A percentile compares a stretch with the other conserved stretches of the same genome.
phyloP scores from a whole-genome alignment of 2,113 vertebrate genomes.

The Thalassarche chlororhynchos region DNA sequence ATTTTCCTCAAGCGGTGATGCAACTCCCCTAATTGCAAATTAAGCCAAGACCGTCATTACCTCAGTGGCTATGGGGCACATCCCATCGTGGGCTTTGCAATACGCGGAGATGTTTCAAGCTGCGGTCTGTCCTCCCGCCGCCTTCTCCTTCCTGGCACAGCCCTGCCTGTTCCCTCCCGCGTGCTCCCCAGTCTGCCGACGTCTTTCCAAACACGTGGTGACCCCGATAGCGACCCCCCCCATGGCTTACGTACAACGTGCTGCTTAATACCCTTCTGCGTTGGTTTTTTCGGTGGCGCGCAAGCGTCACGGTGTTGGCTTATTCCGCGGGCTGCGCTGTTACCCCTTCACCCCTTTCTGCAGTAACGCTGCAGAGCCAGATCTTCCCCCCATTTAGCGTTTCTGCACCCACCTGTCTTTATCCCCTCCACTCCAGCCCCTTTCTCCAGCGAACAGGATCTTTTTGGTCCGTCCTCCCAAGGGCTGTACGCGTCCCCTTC shows the following conservation, averaged over 20 bases:
- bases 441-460: neutral
- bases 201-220: no score
- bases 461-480: neutral
- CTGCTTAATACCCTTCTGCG: neutral
- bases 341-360: neutral
- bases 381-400: neutral
- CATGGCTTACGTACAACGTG: rapidly evolving
- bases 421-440: neutral
- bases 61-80: rapidly evolving
- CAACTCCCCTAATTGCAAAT: neutral
- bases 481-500: neutral
- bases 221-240: no score
- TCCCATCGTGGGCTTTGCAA: rapidly evolving
- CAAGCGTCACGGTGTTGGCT: neutral
- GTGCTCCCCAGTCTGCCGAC: rapidly evolving
- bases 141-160: neutral
- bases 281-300: neutral
- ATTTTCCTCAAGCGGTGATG: neutral
- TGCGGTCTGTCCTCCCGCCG: neutral
- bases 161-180: neutral
- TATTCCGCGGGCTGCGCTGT: neutral
- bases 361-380: neutral
- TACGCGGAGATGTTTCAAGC: neutral
- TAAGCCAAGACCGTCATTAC: neutral
- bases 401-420: neutral